These are phyloP conservation scores for zebrafish (Danio rerio) DNA, from an alignment of 2,113 vertebrate species.

Conservation along the genomic window GRCz12tu NC_133177.1:24735501-24736000, in stretches of 20 bases:
- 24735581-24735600: slow-evolving; percentile 18
- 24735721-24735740: neutral
- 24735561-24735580: slow-evolving; percentile 27
- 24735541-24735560: slow-evolving; percentile 32
- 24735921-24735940: slow-evolving; percentile 28
- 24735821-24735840: slow-evolving; percentile 13
- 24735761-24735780: neutral
- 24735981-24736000: too few species aligned
- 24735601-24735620: slow-evolving; percentile 11
- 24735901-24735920: slow-evolving; percentile 10
- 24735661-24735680: neutral
- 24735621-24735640: slow-evolving; percentile 10
- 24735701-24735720: neutral
- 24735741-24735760: neutral
- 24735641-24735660: neutral
- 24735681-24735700: slow-evolving; percentile 11
- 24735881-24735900: slow-evolving; percentile 17
- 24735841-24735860: slow-evolving; percentile 4
- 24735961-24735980: neutral
- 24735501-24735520: slow-evolving; percentile 41
- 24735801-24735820: slow-evolving; percentile 31
- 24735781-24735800: slow-evolving; percentile 21
- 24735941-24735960: neutral
- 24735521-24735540: slow-evolving; percentile 45
- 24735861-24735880: neutral